A percentile compares a stretch with the other conserved stretches of the same genome.
Conservation (phyloP, 2,113 vertebrate species). For the Chloebia gouldiae region DNA sequence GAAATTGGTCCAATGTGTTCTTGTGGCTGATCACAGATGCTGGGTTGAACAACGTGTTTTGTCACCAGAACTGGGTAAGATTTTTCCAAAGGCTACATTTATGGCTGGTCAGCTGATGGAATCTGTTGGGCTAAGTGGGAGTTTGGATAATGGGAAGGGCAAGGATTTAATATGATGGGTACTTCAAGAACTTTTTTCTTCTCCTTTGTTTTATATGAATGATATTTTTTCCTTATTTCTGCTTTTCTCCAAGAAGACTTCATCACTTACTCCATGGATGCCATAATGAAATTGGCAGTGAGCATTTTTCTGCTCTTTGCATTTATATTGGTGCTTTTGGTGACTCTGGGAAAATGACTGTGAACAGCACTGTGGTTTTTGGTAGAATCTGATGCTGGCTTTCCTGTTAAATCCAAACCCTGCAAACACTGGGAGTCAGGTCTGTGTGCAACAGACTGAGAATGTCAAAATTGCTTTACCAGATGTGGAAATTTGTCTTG, state of each 20-base stretch:
- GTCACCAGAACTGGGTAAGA: conserved; percentile 22
- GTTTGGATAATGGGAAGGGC: background rate
- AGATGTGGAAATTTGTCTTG: background rate
- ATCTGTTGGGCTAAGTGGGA: background rate
- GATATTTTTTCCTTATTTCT: background rate
- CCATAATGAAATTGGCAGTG: background rate
- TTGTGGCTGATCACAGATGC: background rate
- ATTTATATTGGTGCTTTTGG: background rate
- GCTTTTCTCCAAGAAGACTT: background rate
- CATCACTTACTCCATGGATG: accelerated
- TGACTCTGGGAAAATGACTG: background rate
- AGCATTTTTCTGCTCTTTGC: background rate
- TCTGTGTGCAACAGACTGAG: background rate
- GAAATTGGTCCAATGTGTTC: background rate
- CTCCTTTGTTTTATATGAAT: background rate
- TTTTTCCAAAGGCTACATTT: background rate
- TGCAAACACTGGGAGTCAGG: background rate
- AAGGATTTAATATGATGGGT: background rate
- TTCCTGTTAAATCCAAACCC: background rate
- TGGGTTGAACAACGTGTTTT: background rate
- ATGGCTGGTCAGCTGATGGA: background rate
- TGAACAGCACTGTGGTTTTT: background rate
- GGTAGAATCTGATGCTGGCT: background rate
- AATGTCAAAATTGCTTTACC: background rate
- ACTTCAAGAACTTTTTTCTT: background rate